These are phyloP conservation scores for Forbesichthys papilliferus DNA, from an alignment of 2,113 vertebrate genomes.

Conservation along the genomic window DNA sequence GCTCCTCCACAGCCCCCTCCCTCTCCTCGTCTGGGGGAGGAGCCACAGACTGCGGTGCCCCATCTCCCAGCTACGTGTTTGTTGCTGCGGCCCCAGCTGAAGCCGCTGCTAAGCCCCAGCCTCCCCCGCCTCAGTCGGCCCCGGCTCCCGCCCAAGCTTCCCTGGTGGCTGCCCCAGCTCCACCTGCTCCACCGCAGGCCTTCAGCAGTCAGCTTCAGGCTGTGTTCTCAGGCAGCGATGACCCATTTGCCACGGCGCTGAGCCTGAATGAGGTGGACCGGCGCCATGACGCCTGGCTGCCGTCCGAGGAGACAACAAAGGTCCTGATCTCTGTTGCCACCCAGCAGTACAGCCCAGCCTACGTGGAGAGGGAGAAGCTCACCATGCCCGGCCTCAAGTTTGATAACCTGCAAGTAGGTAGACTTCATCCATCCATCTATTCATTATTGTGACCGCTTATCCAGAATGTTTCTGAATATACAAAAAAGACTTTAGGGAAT, in stretches of 20 bases:
- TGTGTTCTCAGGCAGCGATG: slow-evolving; percentile 89
- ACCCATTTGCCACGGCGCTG: slow-evolving; percentile 91
- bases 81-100: slow-evolving; percentile 37
- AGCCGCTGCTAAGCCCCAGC: slow-evolving; percentile 38
- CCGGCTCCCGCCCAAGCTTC: slow-evolving; percentile 43
- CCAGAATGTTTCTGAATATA: not conserved
- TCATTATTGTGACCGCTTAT: not conserved
- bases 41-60: slow-evolving; percentile 54
- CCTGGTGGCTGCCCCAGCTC: slow-evolving; percentile 53
- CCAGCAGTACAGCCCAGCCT: slow-evolving; percentile 82
- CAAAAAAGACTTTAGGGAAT: not conserved
- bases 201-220: slow-evolving; percentile 90
- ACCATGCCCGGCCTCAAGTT: slow-evolving; percentile 98
- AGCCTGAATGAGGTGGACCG: slow-evolving; percentile 93
- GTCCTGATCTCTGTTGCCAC: slow-evolving; percentile 85
- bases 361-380: slow-evolving; percentile 85
- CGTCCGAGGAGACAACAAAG: slow-evolving; percentile 85
- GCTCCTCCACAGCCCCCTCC: slow-evolving; percentile 67
- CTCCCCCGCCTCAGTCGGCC: slow-evolving; percentile 35
- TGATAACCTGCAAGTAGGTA: slow-evolving; percentile 92
- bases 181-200: slow-evolving; percentile 55
- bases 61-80: slow-evolving; percentile 60
- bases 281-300: slow-evolving; percentile 94
- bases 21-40: slow-evolving; percentile 53
- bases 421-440: not conserved